Conservation (phyloP, 2,888 invertebrate genomes). For the Metopia argyrocephala region DNA sequence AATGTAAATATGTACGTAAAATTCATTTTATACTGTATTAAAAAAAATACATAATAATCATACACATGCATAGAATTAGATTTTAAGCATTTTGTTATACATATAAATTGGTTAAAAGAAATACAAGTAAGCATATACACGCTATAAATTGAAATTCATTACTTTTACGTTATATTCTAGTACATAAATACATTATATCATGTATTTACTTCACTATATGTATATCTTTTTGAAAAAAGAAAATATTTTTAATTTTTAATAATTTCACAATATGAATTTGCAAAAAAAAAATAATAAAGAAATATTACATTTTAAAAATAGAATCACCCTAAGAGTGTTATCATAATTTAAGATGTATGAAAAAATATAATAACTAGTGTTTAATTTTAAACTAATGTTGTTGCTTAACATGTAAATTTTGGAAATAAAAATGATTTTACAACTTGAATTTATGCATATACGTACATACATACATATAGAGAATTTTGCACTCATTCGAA, state of each 20-base stretch:
- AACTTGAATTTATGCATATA: no score
- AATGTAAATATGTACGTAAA: slow-evolving; percentile 12
- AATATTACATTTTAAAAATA: background rate
- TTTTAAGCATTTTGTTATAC: background rate
- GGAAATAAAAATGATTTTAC: no score
- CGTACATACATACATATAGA: no score
- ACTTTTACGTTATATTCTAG: background rate
- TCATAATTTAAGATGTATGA: background rate
- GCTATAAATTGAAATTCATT: no score
- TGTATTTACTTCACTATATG: background rate
- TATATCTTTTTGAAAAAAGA: background rate
- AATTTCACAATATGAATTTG: background rate
- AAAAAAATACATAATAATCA: background rate
- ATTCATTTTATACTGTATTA: background rate
- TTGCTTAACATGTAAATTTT: no score
- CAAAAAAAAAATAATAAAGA: background rate
- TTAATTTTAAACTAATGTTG: no score
- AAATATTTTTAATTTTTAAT: slow-evolving; percentile 17
- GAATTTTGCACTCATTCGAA: no score
- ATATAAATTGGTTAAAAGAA: background rate
- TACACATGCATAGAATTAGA: no score
- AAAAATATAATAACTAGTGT: no score
- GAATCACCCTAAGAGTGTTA: no score
- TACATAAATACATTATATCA: background rate
- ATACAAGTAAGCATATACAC: background rate